Conservation (phyloP, 1,140 invertebrate genomes). For the Drosophila miranda region DNA sequence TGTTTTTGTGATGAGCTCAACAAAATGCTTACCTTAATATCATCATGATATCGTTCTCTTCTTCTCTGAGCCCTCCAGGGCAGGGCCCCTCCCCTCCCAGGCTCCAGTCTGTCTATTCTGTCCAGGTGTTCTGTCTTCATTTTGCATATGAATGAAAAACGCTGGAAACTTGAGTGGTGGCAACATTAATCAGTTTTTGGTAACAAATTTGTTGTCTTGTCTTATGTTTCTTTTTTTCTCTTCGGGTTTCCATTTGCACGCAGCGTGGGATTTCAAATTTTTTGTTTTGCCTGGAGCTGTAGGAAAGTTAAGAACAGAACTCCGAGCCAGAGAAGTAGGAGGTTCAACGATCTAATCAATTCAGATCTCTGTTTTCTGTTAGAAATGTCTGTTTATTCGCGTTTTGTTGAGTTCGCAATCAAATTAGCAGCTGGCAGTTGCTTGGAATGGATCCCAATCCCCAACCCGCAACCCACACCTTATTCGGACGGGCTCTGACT, state of each 20-base stretch:
- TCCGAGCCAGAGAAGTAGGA: not conserved
- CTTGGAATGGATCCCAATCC: not conserved
- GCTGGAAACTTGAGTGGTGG: constrained; percentile 48
- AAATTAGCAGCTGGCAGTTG: constrained; percentile 35
- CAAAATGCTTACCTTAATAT: constrained; percentile 47
- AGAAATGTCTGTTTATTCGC: constrained; percentile 30
- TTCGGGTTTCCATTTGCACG: constrained; percentile 37
- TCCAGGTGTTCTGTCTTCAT: constrained; percentile 17
- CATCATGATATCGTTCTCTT: constrained; percentile 29
- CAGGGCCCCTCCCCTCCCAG: no score
- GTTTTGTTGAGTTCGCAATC: constrained; percentile 39
- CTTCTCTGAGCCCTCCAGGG: not conserved
- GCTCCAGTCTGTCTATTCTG: no score
- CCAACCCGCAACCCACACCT: not conserved
- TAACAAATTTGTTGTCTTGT: constrained; percentile 35
- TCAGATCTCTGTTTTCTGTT: constrained; percentile 22
- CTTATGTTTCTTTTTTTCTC: constrained; percentile 12
- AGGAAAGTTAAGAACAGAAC: not conserved
- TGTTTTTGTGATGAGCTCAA: constrained; percentile 70
- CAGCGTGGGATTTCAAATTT: constrained; percentile 50
- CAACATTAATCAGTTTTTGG: constrained; percentile 66
- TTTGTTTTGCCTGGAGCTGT: not conserved
- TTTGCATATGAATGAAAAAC: constrained; percentile 77
- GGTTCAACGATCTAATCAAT: constrained; percentile 31
- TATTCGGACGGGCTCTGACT: constrained; percentile 8